Conservation (phyloP, 2,797 vertebrate species). For the Gadopsis marmoratus region DNA sequence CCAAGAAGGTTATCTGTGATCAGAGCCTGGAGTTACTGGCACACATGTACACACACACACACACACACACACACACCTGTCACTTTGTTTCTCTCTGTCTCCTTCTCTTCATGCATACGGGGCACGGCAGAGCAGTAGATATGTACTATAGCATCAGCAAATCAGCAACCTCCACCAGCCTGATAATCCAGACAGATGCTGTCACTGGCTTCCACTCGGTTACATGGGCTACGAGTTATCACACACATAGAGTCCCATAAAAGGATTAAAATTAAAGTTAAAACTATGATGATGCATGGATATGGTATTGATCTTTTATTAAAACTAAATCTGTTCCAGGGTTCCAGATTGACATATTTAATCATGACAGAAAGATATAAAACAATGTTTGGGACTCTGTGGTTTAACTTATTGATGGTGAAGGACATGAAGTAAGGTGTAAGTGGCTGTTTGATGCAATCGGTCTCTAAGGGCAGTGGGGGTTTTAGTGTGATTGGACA, state of each 20-base stretch:
- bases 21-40: conserved; percentile 56
- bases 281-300: conserved; percentile 21
- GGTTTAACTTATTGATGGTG: background rate
- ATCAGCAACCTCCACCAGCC: conserved; percentile 16
- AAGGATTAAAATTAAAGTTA: too few species aligned
- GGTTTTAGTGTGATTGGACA: background rate
- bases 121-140: background rate
- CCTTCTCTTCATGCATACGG: background rate
- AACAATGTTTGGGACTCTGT: conserved; percentile 22
- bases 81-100: background rate
- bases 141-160: conserved; percentile 12
- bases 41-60: conserved; percentile 5
- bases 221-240: background rate
- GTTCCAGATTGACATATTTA: conserved; percentile 24
- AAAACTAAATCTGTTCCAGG: conserved; percentile 24
- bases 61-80: conserved; percentile 12
- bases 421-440: background rate
- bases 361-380: conserved; percentile 19
- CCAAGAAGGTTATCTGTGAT: conserved; percentile 79
- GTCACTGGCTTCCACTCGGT: background rate
- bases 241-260: conserved; percentile 3
- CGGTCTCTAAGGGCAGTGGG: background rate
- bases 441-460: background rate
- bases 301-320: conserved; percentile 43
- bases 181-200: conserved; percentile 37